Conservation (phyloP, 2,113 vertebrate species). For the Pao palembangensis region DNA sequence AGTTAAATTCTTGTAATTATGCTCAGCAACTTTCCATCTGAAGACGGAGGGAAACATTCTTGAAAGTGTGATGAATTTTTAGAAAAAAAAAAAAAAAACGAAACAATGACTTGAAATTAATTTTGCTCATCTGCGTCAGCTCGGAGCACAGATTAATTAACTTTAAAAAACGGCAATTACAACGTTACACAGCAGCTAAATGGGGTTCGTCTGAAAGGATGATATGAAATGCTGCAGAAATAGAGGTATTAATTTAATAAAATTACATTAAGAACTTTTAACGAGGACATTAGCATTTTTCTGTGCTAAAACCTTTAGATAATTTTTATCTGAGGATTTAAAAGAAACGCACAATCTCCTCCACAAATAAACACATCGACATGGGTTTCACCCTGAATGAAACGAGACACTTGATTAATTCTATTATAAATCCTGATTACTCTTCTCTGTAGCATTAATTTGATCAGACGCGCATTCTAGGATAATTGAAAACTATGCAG, state of each 20-base stretch:
- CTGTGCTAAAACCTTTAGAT: not conserved
- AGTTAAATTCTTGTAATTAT: too few species aligned
- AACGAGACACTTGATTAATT: conserved; percentile 65
- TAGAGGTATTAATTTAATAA: conserved; percentile 25
- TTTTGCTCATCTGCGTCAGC: conserved; percentile 21
- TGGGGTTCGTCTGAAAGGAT: conserved; percentile 28
- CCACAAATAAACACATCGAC: conserved; percentile 57
- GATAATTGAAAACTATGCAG: conserved; percentile 66
- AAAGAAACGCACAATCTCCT: not conserved
- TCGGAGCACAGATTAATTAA: conserved; percentile 39
- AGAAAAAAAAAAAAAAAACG: not conserved
- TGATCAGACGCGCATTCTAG: conserved; percentile 57
- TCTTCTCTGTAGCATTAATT: conserved; percentile 61
- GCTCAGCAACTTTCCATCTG: not conserved
- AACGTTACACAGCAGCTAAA: conserved; percentile 42
- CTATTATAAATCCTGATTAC: conserved; percentile 63
- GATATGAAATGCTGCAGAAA: conserved; percentile 28
- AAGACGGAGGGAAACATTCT: not conserved
- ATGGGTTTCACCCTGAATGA: conserved; percentile 47
- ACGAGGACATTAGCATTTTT: not conserved
- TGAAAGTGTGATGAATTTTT: conserved; percentile 14
- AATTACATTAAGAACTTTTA: conserved; percentile 10
- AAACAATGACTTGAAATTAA: conserved; percentile 10
- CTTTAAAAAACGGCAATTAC: conserved; percentile 39
- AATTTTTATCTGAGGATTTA: conserved; percentile 17